A percentile compares a stretch with the other conserved stretches of the same genome.
Evolutionary conservation across 2,888 invertebrate species (phyloP).

Genomic region (Drosophila bunnanda): DNA sequence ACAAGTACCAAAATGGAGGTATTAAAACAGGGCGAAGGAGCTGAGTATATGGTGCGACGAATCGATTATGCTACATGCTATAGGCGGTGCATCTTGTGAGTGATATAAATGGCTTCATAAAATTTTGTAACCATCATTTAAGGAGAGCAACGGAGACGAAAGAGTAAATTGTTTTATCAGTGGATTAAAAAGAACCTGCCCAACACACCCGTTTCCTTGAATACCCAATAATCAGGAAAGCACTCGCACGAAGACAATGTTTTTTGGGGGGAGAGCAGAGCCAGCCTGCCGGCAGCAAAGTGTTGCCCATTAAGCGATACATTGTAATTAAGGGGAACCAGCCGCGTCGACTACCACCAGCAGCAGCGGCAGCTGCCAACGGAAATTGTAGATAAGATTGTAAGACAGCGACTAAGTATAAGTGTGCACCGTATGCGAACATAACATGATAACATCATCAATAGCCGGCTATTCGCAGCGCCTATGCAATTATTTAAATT

Average conservation of each 20-base stretch:
- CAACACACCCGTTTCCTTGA: constrained; percentile 8
- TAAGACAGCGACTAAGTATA: constrained; percentile 55
- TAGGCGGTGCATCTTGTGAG: constrained; percentile 61
- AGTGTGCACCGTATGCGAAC: constrained; percentile 42
- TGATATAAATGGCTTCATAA: constrained; percentile 82
- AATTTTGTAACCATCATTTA: constrained; percentile 79
- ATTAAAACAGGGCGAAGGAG: constrained; percentile 19
- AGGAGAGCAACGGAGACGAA: constrained; percentile 5
- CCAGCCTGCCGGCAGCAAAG: constrained; percentile 57
- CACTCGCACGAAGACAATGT: constrained; percentile 28
- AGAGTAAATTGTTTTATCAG: constrained; percentile 71
- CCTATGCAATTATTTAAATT: constrained; percentile 72
- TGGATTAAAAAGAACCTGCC: constrained; percentile 48
- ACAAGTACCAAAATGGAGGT: constrained; percentile 54
- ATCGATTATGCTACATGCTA: constrained; percentile 50
- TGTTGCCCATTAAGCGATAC: constrained; percentile 74
- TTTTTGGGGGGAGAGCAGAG: constrained; percentile 30
- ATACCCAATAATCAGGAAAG: constrained; percentile 51
- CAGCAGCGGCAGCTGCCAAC: constrained; percentile 26
- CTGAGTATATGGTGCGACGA: constrained; percentile 24
- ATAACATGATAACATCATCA: constrained; percentile 72
- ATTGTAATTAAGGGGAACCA: constrained; percentile 72
- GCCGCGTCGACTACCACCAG: constrained; percentile 44
- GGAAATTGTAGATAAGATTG: constrained; percentile 40
- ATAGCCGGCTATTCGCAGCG: constrained; percentile 50